Evolutionary conservation across 2,797 vertebrate species (phyloP), one percentile per base, ranked within the genome.

Genomic region (Chromis chromis): DNA sequence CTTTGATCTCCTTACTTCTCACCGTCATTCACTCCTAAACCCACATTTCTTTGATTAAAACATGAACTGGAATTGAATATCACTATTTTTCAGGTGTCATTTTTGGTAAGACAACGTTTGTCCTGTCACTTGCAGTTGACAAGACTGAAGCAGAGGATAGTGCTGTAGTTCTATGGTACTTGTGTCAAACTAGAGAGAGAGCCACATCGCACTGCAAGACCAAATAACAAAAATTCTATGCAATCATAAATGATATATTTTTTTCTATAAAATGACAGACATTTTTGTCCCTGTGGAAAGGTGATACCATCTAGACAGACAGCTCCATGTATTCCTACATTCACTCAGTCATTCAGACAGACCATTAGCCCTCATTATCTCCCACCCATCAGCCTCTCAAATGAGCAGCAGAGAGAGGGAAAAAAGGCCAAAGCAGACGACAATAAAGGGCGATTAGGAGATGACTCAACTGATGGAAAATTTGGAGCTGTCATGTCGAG

Each of bases 281-380:
- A 42, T 64, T 70, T 44, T 48, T 21, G 8, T 36, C 76, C 40
- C 21, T 66, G 59, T 25, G 59, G 36, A 70, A 56, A 79, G 31
- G 62, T 70, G 31, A 28, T 21, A 42, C 22, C 49, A 64, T 66
- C 42, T 27, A 68, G 74, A 53, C 0, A 64, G 46, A 69, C 44
- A 21, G 64, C 50, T 63, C 55, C 62, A 7, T 63, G 68, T 60
- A 65, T 78, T 71, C 42, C 61, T 62, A 40, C 58, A 52, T 71
- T 74, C 60, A 33, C 55, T 78, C 62, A 58, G 71, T 81, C 75
- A 77, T 61, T 78, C 62, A 73, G 70, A 84, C 69, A 80, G 40
- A 67, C 69, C 78, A 81, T 87, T 86, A 84, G 56, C 54, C 55
- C 60, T 82, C 59, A 84, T 87, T 86, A 86, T 76, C 44, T 63